Percentiles rank a stretch among this genome's conserved stretches.
These are phyloP conservation scores for Lerema accius DNA, from an alignment of 1,140 invertebrate genomes.

Conservation along the genomic window DNA sequence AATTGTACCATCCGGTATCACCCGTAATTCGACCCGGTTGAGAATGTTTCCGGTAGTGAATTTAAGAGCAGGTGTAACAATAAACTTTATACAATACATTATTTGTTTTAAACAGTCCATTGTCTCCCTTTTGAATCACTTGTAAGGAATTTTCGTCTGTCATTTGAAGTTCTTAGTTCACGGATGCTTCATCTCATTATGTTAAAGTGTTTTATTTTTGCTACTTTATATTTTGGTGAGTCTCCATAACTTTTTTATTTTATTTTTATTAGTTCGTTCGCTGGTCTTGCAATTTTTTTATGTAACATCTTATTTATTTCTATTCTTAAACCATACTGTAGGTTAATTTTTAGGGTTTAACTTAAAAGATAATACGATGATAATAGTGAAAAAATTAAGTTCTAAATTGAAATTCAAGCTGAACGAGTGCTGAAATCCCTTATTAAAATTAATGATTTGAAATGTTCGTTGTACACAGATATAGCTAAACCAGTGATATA, in stretches of 20 bases:
- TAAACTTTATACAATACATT: constrained; percentile 1
- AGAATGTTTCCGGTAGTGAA: constrained; percentile 2
- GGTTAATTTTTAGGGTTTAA: too few species aligned
- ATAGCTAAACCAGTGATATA: constrained; percentile 26
- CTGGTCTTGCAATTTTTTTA: too few species aligned
- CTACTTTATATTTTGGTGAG: constrained; percentile 9
- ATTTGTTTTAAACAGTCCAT: constrained; percentile 20
- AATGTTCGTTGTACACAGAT: constrained; percentile 25
- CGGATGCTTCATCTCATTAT: constrained; percentile 6
- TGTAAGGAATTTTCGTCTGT: constrained; percentile 17
- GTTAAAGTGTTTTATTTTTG: constrained; percentile 12
- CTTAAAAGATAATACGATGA: too few species aligned
- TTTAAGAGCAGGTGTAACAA: constrained; percentile 3
- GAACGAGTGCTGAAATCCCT: too few species aligned
- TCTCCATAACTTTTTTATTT: not conserved
- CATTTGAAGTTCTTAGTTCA: constrained; percentile 12
- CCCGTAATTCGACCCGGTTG: too few species aligned
- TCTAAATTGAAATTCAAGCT: too few species aligned
- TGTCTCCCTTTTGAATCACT: constrained; percentile 8
- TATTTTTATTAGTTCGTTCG: too few species aligned
- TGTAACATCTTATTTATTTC: too few species aligned
- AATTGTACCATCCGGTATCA: too few species aligned
- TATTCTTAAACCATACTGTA: too few species aligned
- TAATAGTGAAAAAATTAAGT: too few species aligned
- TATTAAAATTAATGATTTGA: too few species aligned